These are phyloP conservation scores for Synergus gifuensis DNA, from an alignment of 2,888 invertebrate genomes.

Conservation along the genomic window DNA sequence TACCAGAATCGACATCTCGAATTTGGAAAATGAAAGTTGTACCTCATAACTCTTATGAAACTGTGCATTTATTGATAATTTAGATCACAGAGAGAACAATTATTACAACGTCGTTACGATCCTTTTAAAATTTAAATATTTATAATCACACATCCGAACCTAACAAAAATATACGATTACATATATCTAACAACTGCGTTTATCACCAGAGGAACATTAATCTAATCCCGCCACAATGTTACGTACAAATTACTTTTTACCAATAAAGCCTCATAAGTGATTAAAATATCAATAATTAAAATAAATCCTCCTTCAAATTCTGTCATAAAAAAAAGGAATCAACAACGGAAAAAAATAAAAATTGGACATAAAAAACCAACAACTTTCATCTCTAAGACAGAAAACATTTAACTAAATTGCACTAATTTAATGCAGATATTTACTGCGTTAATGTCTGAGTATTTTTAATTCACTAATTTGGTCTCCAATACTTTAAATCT, in stretches of 20 bases:
- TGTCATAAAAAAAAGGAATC: background rate
- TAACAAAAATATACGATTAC: conserved; percentile 36
- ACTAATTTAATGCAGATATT: background rate
- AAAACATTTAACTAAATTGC: background rate
- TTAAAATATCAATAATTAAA: background rate
- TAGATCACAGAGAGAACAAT: conserved; percentile 61
- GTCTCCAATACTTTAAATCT: conserved; percentile 8
- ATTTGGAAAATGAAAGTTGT: background rate
- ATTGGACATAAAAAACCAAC: background rate
- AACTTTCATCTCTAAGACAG: background rate
- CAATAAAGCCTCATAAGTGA: background rate
- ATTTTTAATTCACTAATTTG: background rate
- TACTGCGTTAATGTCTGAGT: background rate
- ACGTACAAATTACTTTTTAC: background rate
- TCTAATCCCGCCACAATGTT: background rate
- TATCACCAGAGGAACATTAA: conserved; percentile 12
- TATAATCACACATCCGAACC: conserved; percentile 29
- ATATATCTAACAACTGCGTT: conserved; percentile 29
- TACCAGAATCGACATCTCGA: background rate
- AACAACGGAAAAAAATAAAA: background rate
- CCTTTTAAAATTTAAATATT: conserved; percentile 38
- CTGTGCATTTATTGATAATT: conserved; percentile 55
- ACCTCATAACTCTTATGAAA: conserved; percentile 16
- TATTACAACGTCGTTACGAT: conserved; percentile 57
- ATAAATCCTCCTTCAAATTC: background rate